Base-by-base conservation (phyloP, 2,113 vertebrate genomes). In the Amazona guildingii region DNA sequence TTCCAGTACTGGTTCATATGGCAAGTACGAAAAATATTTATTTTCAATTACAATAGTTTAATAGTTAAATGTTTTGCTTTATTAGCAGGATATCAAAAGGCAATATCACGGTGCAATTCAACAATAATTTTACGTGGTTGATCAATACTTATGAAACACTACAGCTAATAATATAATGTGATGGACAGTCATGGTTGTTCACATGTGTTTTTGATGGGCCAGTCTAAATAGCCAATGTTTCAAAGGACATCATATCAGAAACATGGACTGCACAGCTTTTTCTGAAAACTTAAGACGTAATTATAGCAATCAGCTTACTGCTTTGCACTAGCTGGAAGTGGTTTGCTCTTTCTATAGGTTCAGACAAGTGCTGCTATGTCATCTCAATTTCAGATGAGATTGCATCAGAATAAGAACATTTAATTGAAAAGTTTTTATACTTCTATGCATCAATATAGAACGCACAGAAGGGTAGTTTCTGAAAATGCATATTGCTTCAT, bases 261-360 rank as follows among this genome's bases (percentile, higher is more conserved):
- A 37, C 37, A 37, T 37, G 37, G 37, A 37, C 37, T 37, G 37
- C 37, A 37, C 37, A 37, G 67, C 28, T 87, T 93, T 61, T 87
- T 41, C 73, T 70, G 87, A 93, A 95, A 93, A 11, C 11, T 33
- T 86, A 61, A 85, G 74, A 96, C 0, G 0, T 93, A 75, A 87
- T 96, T 95, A 92, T 84, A 93, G 86, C 94, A 96, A 95, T 97
- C 83, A 95, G 51, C 51, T 94, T 86, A 85, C 43, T 91, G 70
- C 17, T 94, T 95, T 95, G 57, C 55, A 75, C 66, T 96, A 95
- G 87, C 94, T 97, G 80, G 64, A 79, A 96, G 87, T 83, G 95
- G 83, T 95, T 95, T 95, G 35, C 70, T 93, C n/a, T 94, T 94
- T 95, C 78, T 83, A 4, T 51, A 68, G 10, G 33, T 88, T 93